These are phyloP conservation scores for Bubo blakistoni DNA, from an alignment of 2,113 vertebrate species.

Conservation along the genomic window DNA sequence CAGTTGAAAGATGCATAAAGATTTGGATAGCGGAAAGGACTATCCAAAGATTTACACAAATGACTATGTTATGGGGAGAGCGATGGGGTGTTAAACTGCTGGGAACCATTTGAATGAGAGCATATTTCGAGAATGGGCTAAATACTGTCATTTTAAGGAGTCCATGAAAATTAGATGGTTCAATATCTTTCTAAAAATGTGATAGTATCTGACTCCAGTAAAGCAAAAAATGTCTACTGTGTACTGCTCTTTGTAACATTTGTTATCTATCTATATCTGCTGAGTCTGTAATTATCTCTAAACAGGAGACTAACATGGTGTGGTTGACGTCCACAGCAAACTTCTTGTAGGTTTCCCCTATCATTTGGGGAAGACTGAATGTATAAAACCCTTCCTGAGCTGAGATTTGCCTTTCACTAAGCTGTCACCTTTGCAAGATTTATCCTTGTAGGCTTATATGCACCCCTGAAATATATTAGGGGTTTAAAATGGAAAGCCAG, in stretches of 20 bases:
- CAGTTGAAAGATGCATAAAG: neutral
- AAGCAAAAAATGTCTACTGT: neutral
- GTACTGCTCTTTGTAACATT: neutral
- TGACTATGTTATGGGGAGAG: neutral
- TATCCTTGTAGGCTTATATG: neutral
- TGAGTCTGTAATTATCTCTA: neutral
- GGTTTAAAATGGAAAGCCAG: neutral
- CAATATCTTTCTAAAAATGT: neutral
- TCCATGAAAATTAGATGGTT: neutral
- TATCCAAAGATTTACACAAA: neutral
- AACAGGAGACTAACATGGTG: neutral
- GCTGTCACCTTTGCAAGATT: neutral
- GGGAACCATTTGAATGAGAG: neutral
- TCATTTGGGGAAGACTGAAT: neutral
- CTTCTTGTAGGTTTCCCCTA: neutral
- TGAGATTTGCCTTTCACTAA: neutral
- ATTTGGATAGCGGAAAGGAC: neutral
- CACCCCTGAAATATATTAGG: neutral
- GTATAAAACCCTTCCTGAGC: neutral
- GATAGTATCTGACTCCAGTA: neutral
- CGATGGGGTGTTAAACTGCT: neutral
- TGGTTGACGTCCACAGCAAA: neutral
- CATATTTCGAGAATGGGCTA: neutral
- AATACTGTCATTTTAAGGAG: neutral
- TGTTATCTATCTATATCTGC: neutral